phyloP scores from a whole-genome alignment of 2,797 vertebrate species.

The Eidolon dupreanum region DNA sequence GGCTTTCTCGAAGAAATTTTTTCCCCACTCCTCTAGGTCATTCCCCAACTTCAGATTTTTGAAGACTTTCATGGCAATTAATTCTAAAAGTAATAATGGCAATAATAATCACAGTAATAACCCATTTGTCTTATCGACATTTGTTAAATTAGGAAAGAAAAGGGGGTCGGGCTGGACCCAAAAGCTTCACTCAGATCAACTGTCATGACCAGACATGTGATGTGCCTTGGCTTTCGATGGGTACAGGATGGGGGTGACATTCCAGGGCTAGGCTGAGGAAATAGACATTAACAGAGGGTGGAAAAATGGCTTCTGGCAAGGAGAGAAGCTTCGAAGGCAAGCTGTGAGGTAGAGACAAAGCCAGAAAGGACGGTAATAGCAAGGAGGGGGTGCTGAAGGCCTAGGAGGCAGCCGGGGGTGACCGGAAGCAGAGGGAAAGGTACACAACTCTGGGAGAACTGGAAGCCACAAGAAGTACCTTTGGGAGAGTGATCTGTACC shows the following conservation, averaged over 20 bases:
- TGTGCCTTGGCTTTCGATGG: background rate
- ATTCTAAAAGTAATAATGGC: background rate
- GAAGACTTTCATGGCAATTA: background rate
- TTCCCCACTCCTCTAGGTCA: background rate
- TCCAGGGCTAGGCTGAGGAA: background rate
- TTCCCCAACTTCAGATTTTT: background rate
- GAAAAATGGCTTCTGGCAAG: background rate
- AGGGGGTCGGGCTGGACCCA: background rate
- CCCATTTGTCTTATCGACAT: too few species aligned
- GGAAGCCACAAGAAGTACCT: background rate
- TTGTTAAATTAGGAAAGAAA: background rate
- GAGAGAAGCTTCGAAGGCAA: background rate
- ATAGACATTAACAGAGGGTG: background rate
- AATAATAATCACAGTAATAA: background rate
- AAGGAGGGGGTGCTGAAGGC: background rate
- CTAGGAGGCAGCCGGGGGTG: background rate
- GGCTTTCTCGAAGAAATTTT: background rate
- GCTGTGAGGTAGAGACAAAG: background rate
- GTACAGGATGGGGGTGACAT: background rate
- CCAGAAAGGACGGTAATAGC: background rate
- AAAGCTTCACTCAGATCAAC: background rate
- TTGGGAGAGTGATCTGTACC: too few species aligned
- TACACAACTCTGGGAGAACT: rapidly evolving
- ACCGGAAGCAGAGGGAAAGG: too few species aligned
- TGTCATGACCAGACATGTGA: rapidly evolving